These are phyloP conservation scores for Montifringilla adamsi DNA, from an alignment of 2,113 vertebrate genomes.

Conservation along the genomic window DNA sequence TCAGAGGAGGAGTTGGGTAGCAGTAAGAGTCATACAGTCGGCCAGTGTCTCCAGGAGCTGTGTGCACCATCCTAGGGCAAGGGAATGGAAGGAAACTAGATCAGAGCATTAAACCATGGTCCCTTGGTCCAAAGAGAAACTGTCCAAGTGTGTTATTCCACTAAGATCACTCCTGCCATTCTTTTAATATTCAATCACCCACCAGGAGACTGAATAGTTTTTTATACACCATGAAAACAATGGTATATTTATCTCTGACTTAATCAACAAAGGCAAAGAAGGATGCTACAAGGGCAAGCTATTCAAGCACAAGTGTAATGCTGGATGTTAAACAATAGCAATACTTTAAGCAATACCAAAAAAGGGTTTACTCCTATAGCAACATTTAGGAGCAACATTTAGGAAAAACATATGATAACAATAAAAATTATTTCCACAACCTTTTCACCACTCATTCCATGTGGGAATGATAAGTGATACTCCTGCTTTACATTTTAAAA, in stretches of 20 bases:
- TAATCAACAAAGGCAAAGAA: conserved; percentile 53
- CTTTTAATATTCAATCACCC: conserved; percentile 4
- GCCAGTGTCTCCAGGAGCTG: neutral
- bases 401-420: conserved; percentile 73
- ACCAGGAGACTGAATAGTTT: conserved; percentile 10
- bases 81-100: neutral
- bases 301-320: conserved; percentile 61
- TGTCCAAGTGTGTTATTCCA: neutral
- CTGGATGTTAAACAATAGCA: conserved; percentile 69
- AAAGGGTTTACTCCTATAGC: conserved; percentile 64
- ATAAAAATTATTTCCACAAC: conserved; percentile 73
- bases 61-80: neutral
- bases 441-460: conserved; percentile 72
- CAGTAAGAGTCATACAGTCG: neutral
- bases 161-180: neutral
- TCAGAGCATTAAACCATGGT: neutral
- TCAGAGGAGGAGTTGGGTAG: neutral
- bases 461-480: conserved; percentile 67
- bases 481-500: conserved; percentile 65
- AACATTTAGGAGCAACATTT: conserved; percentile 56
- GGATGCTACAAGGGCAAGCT: conserved; percentile 54
- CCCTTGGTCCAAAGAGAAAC: neutral
- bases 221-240: conserved; percentile 46
- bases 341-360: conserved; percentile 62
- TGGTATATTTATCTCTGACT: conserved; percentile 48